Evolutionary conservation across 1,140 invertebrate species (phyloP).

Genomic region (Apis laboriosa): DNA sequence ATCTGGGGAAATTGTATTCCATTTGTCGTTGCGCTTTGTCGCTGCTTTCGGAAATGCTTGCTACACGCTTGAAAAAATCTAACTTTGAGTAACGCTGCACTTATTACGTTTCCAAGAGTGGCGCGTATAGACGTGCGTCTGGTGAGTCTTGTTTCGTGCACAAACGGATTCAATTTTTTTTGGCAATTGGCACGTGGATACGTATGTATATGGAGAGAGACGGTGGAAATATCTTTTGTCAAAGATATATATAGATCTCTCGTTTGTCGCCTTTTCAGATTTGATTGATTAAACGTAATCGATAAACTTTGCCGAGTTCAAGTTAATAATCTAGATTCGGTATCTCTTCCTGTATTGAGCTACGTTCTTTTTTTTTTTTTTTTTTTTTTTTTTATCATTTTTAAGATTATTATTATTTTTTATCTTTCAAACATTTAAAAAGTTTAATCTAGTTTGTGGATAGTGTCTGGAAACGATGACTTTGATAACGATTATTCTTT

Average conservation of each 20-base stretch:
- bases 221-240: background rate
- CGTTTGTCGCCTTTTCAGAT: too few species aligned
- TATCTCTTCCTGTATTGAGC: background rate
- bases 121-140: too few species aligned
- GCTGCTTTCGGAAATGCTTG: background rate
- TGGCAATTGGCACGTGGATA: background rate
- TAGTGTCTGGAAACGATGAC: background rate
- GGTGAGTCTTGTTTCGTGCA: background rate
- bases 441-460: background rate
- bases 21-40: constrained; percentile 17
- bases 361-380: background rate
- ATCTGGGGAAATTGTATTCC: constrained; percentile 29
- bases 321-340: background rate
- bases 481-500: background rate
- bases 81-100: background rate
- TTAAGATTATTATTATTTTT: background rate
- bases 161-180: too few species aligned
- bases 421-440: background rate
- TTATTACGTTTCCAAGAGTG: background rate
- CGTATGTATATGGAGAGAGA: background rate
- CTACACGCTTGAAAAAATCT: background rate
- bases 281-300: background rate
- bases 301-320: background rate
- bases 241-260: background rate
- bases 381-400: background rate